Percentiles rank a stretch among this genome's conserved stretches.
These are phyloP conservation scores for Idris sp. DNA, from an alignment of 1,140 invertebrate species.

Conservation along the genomic window DNA sequence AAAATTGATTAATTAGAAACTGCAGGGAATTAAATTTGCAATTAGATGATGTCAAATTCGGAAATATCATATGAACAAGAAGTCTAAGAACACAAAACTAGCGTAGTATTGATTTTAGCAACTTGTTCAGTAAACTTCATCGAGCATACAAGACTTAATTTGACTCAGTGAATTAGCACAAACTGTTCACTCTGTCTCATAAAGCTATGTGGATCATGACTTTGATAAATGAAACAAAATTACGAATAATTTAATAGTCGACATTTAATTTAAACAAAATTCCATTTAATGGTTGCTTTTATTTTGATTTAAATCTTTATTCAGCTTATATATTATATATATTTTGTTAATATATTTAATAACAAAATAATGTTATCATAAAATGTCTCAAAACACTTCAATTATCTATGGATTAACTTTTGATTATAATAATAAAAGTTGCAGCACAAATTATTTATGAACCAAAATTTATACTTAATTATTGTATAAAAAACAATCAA, in stretches of 20 bases:
- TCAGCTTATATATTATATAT: no score
- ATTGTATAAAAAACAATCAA: no score
- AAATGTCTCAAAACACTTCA: no score
- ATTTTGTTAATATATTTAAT: no score
- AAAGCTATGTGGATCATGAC: slow-evolving; percentile 29
- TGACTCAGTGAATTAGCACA: slow-evolving; percentile 53
- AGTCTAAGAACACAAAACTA: slow-evolving; percentile 26
- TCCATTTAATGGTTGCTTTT: no score
- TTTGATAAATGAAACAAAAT: slow-evolving; percentile 34
- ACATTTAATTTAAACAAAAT: slow-evolving; percentile 5
- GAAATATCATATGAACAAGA: slow-evolving; percentile 39
- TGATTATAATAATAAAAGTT: no score
- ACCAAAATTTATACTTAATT: no score
- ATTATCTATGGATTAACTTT: no score
- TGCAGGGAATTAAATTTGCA: slow-evolving; percentile 13
- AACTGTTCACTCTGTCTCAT: slow-evolving; percentile 44
- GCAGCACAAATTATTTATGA: no score
- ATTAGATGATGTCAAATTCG: slow-evolving; percentile 33
- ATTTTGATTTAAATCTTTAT: neutral
- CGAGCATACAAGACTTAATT: slow-evolving; percentile 52
- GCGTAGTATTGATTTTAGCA: slow-evolving; percentile 49
- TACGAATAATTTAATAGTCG: slow-evolving; percentile 20
- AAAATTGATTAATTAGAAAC: slow-evolving; percentile 6
- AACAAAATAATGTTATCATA: no score
- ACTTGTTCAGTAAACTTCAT: slow-evolving; percentile 51